Evolutionary conservation across 2,113 vertebrate species (phyloP), one percentile per base, ranked within the genome.

Genomic region (Vireo altiloquus): DNA sequence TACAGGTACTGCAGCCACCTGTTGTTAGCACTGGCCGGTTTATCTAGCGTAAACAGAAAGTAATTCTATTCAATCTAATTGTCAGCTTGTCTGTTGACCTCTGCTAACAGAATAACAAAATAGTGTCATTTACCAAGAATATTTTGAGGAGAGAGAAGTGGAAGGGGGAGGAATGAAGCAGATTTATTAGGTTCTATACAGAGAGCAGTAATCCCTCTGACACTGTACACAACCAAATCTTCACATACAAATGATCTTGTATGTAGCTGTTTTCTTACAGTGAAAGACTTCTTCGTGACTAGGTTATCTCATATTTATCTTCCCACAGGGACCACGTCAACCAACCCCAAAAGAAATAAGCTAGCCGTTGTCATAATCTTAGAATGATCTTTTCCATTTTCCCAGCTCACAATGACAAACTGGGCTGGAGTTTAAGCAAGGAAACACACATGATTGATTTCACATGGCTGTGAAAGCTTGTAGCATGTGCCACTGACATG

Each of bases 1-100:
- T 35, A 31, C 35, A 90, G 65, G 60, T 72, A 56, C 49, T 33
- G 40, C 0, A 8, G 60, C 83, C 82, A 96, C 93, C 90, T 96
- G 92, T 86, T 96, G 93, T 90, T 86, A 95, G 79, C 64, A 28
- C 71, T 83, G 54, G 56, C 47, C 76, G 33, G 76, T 93, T 94
- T 95, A 95, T 97, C 94, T 95, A 57, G 15, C 0, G 7, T 78
- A 89, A 96, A 94, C 90, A 96, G 95, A 96, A 93, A 97, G 95
- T 90, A 80, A 95, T 94, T 96, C 90, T 94, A 88, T 95, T 97
- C 93, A 56, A 19, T 75, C 31, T 52, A 77, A 86, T 95, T 82
- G 82, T 64, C 68, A 91, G 35, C 33, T 77, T 81, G 79, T 88
- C 64, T 80, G 56, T 69, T 95, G 74, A 42, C 77, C 70, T 74